Percentiles rank a stretch among this genome's conserved stretches.
Conservation (phyloP, 2,113 vertebrate species). For the Stercorarius parasiticus region DNA sequence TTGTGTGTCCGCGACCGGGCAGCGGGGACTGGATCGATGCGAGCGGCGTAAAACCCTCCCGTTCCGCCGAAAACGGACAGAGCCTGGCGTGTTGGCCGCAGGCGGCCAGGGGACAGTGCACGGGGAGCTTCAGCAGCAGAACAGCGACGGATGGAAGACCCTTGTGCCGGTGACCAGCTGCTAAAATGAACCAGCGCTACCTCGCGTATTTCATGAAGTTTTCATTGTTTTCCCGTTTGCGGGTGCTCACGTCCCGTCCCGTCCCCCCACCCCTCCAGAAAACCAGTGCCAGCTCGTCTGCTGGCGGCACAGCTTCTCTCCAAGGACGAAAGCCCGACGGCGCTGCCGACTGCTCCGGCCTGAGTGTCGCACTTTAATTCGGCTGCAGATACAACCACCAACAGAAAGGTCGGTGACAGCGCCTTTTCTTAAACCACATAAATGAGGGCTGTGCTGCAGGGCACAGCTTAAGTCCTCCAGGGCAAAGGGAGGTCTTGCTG, state of each 20-base stretch:
- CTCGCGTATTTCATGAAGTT: not conserved
- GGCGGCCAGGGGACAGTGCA: not conserved
- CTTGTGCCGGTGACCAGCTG: not conserved
- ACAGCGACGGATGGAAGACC: too few species aligned
- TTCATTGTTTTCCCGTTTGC: not conserved
- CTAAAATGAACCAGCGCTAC: not conserved
- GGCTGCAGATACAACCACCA: not conserved
- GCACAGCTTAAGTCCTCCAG: not conserved
- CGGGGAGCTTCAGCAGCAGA: not conserved
- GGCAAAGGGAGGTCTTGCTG: not conserved
- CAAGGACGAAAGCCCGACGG: fast-evolving
- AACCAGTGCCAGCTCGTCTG: too few species aligned
- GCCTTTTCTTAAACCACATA: not conserved
- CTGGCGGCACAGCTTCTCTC: not conserved
- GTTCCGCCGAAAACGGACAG: not conserved
- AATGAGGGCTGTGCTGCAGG: not conserved
- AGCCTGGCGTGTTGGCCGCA: not conserved
- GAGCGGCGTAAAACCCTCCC: not conserved
- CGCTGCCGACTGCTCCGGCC: fast-evolving
- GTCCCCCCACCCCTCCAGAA: not conserved
- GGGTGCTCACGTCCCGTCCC: not conserved
- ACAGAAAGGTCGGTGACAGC: not conserved
- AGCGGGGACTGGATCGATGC: fast-evolving
- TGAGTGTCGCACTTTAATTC: not conserved
- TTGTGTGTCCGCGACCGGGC: not conserved